Conservation (phyloP, 2,797 vertebrate species). For the Sphenodon punctatus region DNA sequence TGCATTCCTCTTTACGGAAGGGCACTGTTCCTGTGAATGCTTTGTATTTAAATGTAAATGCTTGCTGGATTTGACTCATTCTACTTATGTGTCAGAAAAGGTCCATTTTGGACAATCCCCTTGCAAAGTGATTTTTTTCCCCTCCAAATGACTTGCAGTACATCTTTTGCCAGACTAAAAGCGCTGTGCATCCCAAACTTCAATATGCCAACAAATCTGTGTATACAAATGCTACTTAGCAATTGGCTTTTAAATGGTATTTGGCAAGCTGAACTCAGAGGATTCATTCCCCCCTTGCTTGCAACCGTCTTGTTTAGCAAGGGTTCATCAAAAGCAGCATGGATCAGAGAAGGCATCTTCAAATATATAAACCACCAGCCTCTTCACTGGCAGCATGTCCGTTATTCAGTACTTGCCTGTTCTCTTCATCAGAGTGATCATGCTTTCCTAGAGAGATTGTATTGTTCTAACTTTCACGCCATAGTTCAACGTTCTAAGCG, state of each 20-base stretch:
- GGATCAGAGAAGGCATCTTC: neutral
- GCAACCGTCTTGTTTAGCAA: neutral
- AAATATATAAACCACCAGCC: rapidly evolving
- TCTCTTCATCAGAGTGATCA: rapidly evolving
- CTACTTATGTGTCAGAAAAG: neutral
- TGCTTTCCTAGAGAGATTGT: rapidly evolving
- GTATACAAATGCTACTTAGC: neutral
- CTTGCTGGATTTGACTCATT: neutral
- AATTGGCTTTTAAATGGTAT: neutral
- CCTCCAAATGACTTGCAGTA: neutral
- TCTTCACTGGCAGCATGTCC: neutral
- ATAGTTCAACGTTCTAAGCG: too few species aligned
- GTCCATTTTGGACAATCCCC: neutral
- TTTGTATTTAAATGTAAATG: too few species aligned
- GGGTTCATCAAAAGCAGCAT: rapidly evolving
- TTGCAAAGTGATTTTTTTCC: neutral
- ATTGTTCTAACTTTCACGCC: neutral
- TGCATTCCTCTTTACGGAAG: too few species aligned
- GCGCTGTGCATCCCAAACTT: neutral
- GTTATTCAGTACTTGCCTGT: rapidly evolving
- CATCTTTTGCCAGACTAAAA: neutral
- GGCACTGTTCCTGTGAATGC: too few species aligned
- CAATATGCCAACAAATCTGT: neutral
- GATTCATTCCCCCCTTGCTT: neutral
- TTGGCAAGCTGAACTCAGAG: neutral